These are phyloP conservation scores for Gadopsis marmoratus DNA, from an alignment of 2,797 vertebrate genomes.

Conservation along the genomic window DNA sequence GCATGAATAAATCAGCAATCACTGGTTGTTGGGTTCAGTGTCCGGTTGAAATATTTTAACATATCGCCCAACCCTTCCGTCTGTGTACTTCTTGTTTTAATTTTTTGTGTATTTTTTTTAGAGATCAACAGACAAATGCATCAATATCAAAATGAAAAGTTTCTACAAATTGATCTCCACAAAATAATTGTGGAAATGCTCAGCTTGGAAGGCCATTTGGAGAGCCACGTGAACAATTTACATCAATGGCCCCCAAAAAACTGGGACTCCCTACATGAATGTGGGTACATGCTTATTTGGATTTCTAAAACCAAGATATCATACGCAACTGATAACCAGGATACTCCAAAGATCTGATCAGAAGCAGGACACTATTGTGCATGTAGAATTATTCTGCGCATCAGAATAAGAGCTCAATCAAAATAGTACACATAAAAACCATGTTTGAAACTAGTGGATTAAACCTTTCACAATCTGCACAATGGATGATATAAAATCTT, in stretches of 20 bases:
- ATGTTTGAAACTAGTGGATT: not conserved
- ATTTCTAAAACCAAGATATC: slow-evolving; percentile 2
- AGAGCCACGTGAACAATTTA: not conserved
- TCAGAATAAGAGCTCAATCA: not conserved
- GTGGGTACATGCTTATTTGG: no score
- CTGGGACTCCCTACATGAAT: not conserved
- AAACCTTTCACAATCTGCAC: not conserved
- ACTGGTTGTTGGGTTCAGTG: no score
- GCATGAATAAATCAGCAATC: no score
- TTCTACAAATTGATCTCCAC: not conserved
- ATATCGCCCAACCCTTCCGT: no score
- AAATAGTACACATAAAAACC: not conserved
- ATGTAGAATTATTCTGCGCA: not conserved
- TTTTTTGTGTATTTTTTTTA: no score
- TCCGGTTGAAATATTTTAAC: no score
- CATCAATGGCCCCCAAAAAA: not conserved
- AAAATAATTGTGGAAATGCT: not conserved
- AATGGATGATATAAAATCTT: not conserved
- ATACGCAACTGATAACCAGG: not conserved
- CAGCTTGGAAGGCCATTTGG: not conserved
- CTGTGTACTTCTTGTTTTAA: not conserved
- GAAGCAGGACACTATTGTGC: not conserved
- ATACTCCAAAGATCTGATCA: not conserved
- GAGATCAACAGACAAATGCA: not conserved
- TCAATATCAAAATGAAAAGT: not conserved